phyloP scores from a whole-genome alignment of 2,113 vertebrate genomes.

The pig (Sus scrofa) region DNA sequence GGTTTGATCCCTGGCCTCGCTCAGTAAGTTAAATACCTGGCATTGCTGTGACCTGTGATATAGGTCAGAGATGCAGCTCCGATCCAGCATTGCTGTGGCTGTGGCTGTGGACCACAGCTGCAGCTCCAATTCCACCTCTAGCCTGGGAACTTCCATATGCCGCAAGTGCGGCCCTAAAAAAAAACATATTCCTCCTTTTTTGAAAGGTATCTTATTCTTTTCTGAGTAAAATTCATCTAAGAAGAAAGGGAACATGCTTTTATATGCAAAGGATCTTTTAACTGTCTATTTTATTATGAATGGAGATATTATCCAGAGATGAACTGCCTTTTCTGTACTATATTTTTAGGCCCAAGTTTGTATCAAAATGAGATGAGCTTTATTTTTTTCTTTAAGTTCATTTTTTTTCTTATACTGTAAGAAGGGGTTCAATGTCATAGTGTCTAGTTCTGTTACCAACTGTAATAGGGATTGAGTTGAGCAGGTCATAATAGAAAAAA shows the following conservation, averaged over 20 bases:
- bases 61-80: too few relatives aligned
- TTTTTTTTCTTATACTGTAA: neutral
- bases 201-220: neutral
- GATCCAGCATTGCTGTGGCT: too few relatives aligned
- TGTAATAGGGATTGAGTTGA: neutral
- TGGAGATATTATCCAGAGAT: neutral
- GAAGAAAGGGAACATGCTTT: neutral
- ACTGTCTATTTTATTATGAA: neutral
- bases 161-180: neutral
- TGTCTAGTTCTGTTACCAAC: neutral
- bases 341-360: conserved; percentile 10
- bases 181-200: neutral
- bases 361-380: conserved; percentile 34
- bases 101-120: too few relatives aligned
- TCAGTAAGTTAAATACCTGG: too few relatives aligned
- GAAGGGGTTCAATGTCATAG: neutral
- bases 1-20: too few relatives aligned
- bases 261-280: neutral
- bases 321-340: neutral
- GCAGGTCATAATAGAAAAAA: conserved; percentile 34
- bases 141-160: too few relatives aligned
- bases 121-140: too few relatives aligned
- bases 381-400: neutral
- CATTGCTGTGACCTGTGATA: too few relatives aligned
- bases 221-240: neutral